Conservation (phyloP, 2,888 invertebrate species). For the Malthinus flaveolus region DNA sequence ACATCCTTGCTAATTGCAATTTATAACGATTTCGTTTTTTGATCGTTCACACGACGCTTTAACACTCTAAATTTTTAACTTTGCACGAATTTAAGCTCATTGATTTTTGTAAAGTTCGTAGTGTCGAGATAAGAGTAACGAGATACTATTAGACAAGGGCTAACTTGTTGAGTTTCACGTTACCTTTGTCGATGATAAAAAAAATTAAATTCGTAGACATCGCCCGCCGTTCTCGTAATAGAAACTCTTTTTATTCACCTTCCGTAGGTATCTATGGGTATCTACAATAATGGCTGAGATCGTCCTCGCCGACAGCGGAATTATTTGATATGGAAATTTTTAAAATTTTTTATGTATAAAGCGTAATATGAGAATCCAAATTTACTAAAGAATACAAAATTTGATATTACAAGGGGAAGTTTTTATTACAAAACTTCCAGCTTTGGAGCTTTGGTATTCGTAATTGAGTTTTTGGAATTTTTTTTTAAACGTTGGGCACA, state of each 20-base stretch:
- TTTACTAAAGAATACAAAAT: too few relatives aligned
- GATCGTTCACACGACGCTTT: not conserved
- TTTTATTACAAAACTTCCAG: not conserved
- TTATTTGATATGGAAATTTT: slow-evolving; percentile 24
- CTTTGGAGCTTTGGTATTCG: not conserved
- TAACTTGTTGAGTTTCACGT: not conserved
- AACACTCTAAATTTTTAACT: slow-evolving; percentile 1
- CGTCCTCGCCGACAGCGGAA: slow-evolving; percentile 19
- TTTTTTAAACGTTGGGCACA: not conserved
- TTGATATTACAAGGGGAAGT: not conserved
- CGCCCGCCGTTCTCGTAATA: slow-evolving; percentile 17
- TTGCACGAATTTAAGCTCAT: too few relatives aligned
- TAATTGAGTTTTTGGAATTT: too few relatives aligned
- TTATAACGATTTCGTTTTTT: not conserved
- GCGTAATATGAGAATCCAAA: too few relatives aligned
- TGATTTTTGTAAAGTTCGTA: too few relatives aligned
- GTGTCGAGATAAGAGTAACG: not conserved
- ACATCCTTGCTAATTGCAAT: too few relatives aligned
- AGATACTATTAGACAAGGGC: slow-evolving; percentile 12
- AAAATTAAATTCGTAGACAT: slow-evolving; percentile 6
- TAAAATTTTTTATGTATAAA: slow-evolving; percentile 18
- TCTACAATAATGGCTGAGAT: slow-evolving; percentile 14
- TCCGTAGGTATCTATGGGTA: too few relatives aligned
- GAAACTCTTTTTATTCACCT: slow-evolving; percentile 19
- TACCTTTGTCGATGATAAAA: not conserved